These are phyloP conservation scores for Campoplex capitator DNA, from an alignment of 2,888 invertebrate genomes.

Conservation along the genomic window DNA sequence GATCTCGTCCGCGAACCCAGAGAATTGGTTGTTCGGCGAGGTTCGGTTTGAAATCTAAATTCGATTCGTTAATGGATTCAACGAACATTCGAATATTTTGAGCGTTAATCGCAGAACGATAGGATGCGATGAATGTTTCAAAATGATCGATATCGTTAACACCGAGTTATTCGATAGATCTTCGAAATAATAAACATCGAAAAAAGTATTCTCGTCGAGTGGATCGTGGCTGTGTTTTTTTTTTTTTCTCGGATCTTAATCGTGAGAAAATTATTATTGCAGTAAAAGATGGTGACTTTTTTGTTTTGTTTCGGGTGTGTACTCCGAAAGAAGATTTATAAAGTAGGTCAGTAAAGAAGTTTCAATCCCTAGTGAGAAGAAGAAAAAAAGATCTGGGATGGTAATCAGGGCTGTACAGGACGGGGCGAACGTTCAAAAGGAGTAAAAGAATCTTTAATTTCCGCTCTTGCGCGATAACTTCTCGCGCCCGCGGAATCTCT, in stretches of 20 bases:
- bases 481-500: slow-evolving; percentile 27
- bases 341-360: slow-evolving; percentile 23
- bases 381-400: slow-evolving; percentile 4
- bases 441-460: slow-evolving; percentile 52
- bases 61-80: too few species aligned
- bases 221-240: background rate
- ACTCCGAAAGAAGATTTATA: background rate
- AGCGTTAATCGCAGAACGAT: too few species aligned
- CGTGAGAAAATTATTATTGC: slow-evolving; percentile 21
- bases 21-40: slow-evolving; percentile 7
- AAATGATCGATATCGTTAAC: background rate
- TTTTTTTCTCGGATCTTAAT: background rate
- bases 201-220: background rate
- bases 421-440: slow-evolving; percentile 15
- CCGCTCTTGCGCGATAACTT: slow-evolving; percentile 50
- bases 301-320: background rate
- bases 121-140: background rate
- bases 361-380: background rate
- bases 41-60: too few species aligned
- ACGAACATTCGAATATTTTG: too few species aligned
- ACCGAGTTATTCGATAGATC: background rate
- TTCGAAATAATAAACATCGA: background rate
- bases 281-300: background rate
- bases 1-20: slow-evolving; percentile 53
- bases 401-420: background rate